These are phyloP conservation scores for Notechis scutatus DNA, from an alignment of 2,113 vertebrate species.

Conservation along the genomic window DNA sequence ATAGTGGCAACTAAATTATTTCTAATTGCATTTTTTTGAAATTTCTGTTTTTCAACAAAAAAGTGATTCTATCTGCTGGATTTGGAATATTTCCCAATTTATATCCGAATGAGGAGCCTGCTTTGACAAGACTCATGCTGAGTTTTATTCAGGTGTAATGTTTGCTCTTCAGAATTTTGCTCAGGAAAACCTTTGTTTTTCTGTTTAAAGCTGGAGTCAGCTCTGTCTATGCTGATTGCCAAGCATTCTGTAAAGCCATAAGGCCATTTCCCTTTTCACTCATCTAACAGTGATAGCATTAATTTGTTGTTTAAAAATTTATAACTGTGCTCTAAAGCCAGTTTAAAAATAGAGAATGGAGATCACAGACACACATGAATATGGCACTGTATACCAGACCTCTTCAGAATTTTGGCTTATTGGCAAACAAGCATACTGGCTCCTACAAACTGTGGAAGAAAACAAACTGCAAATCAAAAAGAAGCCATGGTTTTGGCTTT, in stretches of 20 bases:
- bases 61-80: background rate
- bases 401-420: background rate
- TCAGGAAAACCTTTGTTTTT: background rate
- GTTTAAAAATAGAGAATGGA: background rate
- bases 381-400: background rate
- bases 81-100: background rate
- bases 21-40: background rate
- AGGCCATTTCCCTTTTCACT: background rate
- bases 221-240: background rate
- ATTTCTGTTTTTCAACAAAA: background rate
- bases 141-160: background rate
- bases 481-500: background rate
- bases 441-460: background rate
- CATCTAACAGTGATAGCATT: background rate
- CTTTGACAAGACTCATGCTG: background rate
- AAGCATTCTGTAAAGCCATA: background rate
- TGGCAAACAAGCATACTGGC: background rate
- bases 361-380: background rate
- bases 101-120: background rate
- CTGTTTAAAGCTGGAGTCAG: background rate
- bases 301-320: background rate
- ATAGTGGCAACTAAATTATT: slow-evolving; percentile 20
- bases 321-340: background rate
- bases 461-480: background rate
- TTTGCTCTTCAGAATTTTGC: background rate